Percentiles rank a stretch among this genome's conserved stretches.
These are phyloP conservation scores for Vipera latastei DNA, from an alignment of 2,797 vertebrate species.

Conservation along the genomic window DNA sequence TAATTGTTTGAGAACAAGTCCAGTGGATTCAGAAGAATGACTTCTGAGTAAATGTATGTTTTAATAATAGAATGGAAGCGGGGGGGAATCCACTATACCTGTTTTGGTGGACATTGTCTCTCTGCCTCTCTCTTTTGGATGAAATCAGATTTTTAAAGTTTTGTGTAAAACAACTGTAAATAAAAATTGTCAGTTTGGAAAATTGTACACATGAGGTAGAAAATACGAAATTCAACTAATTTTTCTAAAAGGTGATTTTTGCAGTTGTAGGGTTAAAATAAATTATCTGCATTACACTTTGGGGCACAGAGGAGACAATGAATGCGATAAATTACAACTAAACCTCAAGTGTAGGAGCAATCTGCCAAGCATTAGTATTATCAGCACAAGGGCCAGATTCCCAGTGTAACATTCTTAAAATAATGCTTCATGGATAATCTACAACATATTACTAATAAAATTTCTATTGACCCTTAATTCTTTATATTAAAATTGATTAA, in stretches of 20 bases:
- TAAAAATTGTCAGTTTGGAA: conserved; percentile 46
- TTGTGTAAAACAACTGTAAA: conserved; percentile 39
- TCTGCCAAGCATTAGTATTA: not conserved
- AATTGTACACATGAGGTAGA: not conserved
- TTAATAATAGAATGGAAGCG: conserved; percentile 48
- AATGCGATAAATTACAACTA: conserved; percentile 68
- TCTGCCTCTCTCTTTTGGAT: conserved; percentile 14
- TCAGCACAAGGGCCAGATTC: not conserved
- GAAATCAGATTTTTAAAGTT: conserved; percentile 51
- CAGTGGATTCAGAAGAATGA: not conserved
- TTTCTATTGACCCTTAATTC: conserved; percentile 66
- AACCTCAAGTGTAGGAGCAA: conserved; percentile 61
- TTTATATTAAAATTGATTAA: conserved; percentile 56
- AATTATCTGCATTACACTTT: conserved; percentile 40
- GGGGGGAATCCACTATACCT: conserved; percentile 45
- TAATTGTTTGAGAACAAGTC: conserved; percentile 24
- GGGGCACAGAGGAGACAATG: conserved; percentile 46
- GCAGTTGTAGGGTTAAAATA: conserved; percentile 49
- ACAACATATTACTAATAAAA: conserved; percentile 51
- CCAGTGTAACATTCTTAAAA: not conserved
- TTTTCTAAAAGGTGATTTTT: conserved; percentile 46
- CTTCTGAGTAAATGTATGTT: conserved; percentile 36
- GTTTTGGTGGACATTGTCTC: conserved; percentile 44
- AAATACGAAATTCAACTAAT: conserved; percentile 41
- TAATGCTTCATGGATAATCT: conserved; percentile 1